Base-by-base conservation (phyloP, 2,888 invertebrate species). In the Acanthopleura granulata region DNA sequence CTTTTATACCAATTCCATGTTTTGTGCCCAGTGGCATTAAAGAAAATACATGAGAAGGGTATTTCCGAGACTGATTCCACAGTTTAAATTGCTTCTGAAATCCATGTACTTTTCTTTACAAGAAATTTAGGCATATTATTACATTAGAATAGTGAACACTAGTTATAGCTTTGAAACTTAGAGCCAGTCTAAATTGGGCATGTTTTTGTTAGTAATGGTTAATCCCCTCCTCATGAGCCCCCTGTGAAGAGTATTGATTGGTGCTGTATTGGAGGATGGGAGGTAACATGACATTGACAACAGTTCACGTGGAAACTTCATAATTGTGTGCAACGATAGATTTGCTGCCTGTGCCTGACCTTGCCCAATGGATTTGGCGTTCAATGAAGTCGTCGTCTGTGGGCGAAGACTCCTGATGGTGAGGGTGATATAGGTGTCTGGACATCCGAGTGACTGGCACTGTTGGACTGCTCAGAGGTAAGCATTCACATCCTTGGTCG, bases 271-370 rank as follows among this genome's bases (percentile, higher is more conserved):
- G 66, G 66, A 27, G 29, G 29, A 66, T 66, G 29, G 29, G 29
- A 66, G 25, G 25, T 22, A 66, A 66, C 66, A 66, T 27, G 29
- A 27, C 66, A 66, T 66, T 66, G 66, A 66, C 66, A 66, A 25
- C 29, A 66, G 66, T 66, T 66, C 66, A 27, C 66, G 16, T 66
- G 66, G 66, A 22, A 66, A 66, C 66, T 66, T 66, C 29, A 22
- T 66, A 66, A 66, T 66, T 66, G 66, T 66, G 66, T 22, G 27
- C 66, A 66, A 25, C 29, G 66, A 66, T 27, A 22, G 66, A 27
- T 66, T 66, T 66, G 27, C 29, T 27, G 15, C 3, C 29, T 15
- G 27, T 66, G 22, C 25, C 66, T 66, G 66, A 66, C 66, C 66
- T 66, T 66, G 66, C 29, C 29, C 57, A 22, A 18, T 57, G 57